These are phyloP conservation scores for Saxicola maurus DNA, from an alignment of 2,797 vertebrate genomes.

Conservation along the genomic window DNA sequence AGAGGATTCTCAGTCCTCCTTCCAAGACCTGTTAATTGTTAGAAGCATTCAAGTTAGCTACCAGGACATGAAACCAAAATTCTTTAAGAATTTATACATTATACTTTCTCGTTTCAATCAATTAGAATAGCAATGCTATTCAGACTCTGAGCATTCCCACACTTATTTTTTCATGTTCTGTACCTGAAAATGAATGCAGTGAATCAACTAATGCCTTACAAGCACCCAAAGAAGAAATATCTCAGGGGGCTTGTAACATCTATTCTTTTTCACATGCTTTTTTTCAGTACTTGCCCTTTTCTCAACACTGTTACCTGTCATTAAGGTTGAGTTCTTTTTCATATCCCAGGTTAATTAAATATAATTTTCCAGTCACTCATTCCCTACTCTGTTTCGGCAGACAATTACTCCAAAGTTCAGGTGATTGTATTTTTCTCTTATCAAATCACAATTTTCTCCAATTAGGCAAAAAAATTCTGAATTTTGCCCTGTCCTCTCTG, in stretches of 20 bases:
- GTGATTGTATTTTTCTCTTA: background rate
- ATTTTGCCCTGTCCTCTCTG: background rate
- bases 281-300: background rate
- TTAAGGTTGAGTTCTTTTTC: background rate
- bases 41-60: background rate
- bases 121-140: background rate
- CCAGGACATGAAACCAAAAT: background rate
- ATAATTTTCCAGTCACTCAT: background rate
- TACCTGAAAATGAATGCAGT: background rate
- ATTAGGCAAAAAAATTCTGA: background rate
- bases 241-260: background rate
- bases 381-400: background rate
- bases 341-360: background rate
- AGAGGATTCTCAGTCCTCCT: background rate
- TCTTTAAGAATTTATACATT: background rate
- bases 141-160: background rate
- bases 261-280: background rate
- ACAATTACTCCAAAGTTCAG: background rate
- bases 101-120: background rate
- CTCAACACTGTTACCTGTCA: background rate
- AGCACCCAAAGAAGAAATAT: background rate
- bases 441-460: background rate
- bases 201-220: background rate
- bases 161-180: background rate
- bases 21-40: background rate